Percentiles rank a stretch among this genome's conserved stretches.
Conservation (phyloP, 2,888 invertebrate species). For the Polymixis lichenea region DNA sequence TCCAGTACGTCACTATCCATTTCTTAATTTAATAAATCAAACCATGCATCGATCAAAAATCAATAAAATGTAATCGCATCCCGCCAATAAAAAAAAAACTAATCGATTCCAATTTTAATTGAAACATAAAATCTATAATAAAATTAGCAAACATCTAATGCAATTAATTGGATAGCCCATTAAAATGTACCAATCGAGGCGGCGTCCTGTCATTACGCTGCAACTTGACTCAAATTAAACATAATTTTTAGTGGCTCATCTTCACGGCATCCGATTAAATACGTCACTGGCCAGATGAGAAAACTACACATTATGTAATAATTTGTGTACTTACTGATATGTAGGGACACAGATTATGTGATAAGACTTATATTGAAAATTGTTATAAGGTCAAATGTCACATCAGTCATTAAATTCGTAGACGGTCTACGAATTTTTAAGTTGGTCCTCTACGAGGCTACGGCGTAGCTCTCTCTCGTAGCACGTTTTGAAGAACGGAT, state of each 20-base stretch:
- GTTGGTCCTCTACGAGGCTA: constrained; percentile 45
- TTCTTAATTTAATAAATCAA: neutral
- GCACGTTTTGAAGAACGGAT: constrained; percentile 5
- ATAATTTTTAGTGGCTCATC: constrained; percentile 40
- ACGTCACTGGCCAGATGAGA: constrained; percentile 27
- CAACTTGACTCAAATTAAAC: constrained; percentile 42
- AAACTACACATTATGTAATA: constrained; percentile 10
- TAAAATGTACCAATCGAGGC: constrained; percentile 40
- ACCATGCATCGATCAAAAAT: neutral
- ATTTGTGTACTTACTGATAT: constrained; percentile 8
- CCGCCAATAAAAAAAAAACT: constrained; percentile 17
- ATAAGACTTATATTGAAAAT: neutral
- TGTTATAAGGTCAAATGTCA: neutral
- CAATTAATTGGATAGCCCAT: constrained; percentile 50
- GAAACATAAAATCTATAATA: constrained; percentile 51
- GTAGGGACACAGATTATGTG: constrained; percentile 15
- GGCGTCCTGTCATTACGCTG: constrained; percentile 54
- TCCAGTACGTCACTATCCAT: neutral
- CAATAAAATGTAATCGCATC: constrained; percentile 10
- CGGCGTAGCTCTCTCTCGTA: constrained; percentile 49
- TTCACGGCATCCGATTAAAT: constrained; percentile 30
- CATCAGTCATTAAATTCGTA: neutral
- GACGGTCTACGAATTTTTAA: constrained; percentile 12
- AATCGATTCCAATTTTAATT: constrained; percentile 34
- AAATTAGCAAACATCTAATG: constrained; percentile 34